Evolutionary conservation across 2,113 vertebrate genomes (phyloP), one percentile per base, ranked within the genome.

Genomic region (Myiozetetes cayanensis): DNA sequence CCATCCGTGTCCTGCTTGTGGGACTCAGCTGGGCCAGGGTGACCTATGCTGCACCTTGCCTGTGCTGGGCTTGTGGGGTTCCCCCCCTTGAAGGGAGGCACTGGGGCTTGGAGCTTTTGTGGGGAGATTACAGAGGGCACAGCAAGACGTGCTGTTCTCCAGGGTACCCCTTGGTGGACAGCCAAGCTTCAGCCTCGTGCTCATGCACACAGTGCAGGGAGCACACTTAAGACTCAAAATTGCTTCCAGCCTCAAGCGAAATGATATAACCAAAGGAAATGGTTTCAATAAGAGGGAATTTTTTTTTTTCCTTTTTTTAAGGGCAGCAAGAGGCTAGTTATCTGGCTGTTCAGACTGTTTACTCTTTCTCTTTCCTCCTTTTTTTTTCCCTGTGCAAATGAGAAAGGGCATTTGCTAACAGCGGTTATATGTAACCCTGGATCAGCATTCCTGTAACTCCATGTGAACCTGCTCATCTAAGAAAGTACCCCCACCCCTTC

Each of bases 231-330:
- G 63, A 27, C 61, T 72, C 33, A 80, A 79, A 93, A 94, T 95
- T 92, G 71, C 46, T 92, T 96, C 84, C 87, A 95, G 89, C 58
- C 88, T 89, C 71, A 3, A 53, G 74, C 90, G 44, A 93, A 91
- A 94, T 96, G 85, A 97, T 95, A 91, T 94, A 97, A 97, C 83
- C 59, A 80, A 75, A 96, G 94, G 94, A 97, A 96, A 97, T 92
- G 76, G 87, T 91, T 97, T 96, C 85, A 96, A 96, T 97, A 96
- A 95, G 95, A 85, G 12, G 41, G 85, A 79, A 89, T 61, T 91
- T 75, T 75, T 65, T 65, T 11, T 6, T 20, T 20, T 0, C 0
- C 11, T 10, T 33, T 33, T 85, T 72, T 50, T 31, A 79, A 77
- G 90, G 93, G 91, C 80, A 95, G n/a, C 2, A 1, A 92, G 91